phyloP scores from a whole-genome alignment of 2,888 invertebrate genomes.

The Lycia hirtaria region DNA sequence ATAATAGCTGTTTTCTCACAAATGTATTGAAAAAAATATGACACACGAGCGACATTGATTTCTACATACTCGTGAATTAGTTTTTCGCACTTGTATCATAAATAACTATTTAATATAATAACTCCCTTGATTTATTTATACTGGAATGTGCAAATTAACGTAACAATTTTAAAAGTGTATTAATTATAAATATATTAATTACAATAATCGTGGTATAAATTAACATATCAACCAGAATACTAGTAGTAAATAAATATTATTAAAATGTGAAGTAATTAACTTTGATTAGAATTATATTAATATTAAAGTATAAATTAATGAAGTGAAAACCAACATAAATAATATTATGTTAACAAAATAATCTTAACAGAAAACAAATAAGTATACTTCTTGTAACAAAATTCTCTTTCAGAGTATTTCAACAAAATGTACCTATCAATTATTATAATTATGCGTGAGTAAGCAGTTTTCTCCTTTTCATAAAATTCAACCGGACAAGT shows the following conservation, averaged over 20 bases:
- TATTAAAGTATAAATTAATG: background rate
- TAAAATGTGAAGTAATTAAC: too few relatives aligned
- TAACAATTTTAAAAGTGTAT: too few relatives aligned
- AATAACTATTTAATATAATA: too few relatives aligned
- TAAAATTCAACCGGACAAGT: too few relatives aligned
- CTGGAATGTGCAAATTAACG: conserved; percentile 12
- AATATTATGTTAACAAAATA: background rate
- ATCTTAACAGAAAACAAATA: background rate
- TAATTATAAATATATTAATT: too few relatives aligned
- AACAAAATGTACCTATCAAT: background rate
- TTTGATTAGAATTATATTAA: background rate
- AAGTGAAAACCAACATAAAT: background rate
- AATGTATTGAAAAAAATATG: too few relatives aligned
- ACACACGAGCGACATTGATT: too few relatives aligned
- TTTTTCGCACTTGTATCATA: too few relatives aligned
- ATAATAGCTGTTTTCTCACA: too few relatives aligned
- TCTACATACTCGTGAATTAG: too few relatives aligned
- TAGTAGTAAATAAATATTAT: background rate
- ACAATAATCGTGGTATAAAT: too few relatives aligned
- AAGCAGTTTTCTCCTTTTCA: too few relatives aligned
- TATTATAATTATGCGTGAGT: background rate
- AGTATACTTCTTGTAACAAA: background rate
- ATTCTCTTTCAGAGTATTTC: conserved; percentile 8
- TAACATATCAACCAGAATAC: background rate
- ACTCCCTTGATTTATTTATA: conserved; percentile 2